These are phyloP conservation scores for Hecatera dysodea DNA, from an alignment of 2,888 invertebrate species.

Conservation along the genomic window DNA sequence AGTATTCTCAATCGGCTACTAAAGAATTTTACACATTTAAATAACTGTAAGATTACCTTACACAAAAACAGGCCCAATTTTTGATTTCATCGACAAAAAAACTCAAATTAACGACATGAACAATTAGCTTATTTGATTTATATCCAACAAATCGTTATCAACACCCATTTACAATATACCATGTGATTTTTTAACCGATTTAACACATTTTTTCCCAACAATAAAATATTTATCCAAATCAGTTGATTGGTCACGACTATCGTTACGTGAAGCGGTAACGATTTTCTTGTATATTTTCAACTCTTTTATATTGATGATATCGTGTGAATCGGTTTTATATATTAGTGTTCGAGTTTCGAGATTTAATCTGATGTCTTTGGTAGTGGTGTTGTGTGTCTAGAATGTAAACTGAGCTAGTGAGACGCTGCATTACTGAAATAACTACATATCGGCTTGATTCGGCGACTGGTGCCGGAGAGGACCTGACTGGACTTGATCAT, in stretches of 20 bases:
- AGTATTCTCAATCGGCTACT: slow-evolving; percentile 8
- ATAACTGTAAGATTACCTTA: slow-evolving; percentile 10
- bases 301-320: slow-evolving; percentile 55
- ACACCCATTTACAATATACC: slow-evolving; percentile 44
- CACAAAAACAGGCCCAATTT: slow-evolving; percentile 30
- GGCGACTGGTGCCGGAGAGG: slow-evolving; percentile 53
- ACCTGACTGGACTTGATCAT: slow-evolving; percentile 46
- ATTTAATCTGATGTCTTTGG: slow-evolving; percentile 44
- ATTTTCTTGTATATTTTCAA: slow-evolving; percentile 53
- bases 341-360: slow-evolving; percentile 52
- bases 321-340: slow-evolving; percentile 60
- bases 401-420: slow-evolving; percentile 67
- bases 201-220: slow-evolving; percentile 54
- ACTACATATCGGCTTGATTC: slow-evolving; percentile 69
- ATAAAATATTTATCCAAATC: slow-evolving; percentile 67
- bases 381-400: slow-evolving; percentile 59
- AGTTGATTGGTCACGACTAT: slow-evolving; percentile 60
- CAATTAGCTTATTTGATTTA: slow-evolving; percentile 53
- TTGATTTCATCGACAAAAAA: slow-evolving; percentile 5
- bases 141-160: slow-evolving; percentile 49
- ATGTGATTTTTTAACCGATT: slow-evolving; percentile 50
- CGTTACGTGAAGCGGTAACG: slow-evolving; percentile 51
- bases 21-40: slow-evolving; percentile 28
- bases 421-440: slow-evolving; percentile 77
- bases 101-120: slow-evolving; percentile 22